These are phyloP conservation scores for Drosophila kohkoa DNA, from an alignment of 1,140 invertebrate species.

Conservation along the genomic window DNA sequence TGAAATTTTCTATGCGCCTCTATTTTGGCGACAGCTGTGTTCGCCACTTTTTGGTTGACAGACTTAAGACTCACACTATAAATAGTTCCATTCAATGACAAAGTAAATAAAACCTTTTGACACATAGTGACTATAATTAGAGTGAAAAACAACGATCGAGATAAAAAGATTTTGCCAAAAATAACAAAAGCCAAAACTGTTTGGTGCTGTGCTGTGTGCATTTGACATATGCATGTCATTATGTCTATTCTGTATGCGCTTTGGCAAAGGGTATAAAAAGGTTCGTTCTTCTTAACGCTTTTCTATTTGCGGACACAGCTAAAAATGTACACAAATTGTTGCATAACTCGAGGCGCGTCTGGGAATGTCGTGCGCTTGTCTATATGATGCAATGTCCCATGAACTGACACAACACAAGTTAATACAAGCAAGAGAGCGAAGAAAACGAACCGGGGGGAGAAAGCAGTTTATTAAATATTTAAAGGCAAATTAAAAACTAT, in stretches of 20 bases:
- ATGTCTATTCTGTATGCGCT: constrained; percentile 3
- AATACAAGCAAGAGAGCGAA: neutral
- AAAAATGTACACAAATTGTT: constrained; percentile 71
- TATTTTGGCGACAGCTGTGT: constrained; percentile 28
- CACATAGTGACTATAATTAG: constrained; percentile 50
- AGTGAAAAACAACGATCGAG: constrained; percentile 27
- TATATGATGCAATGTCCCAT: constrained; percentile 72
- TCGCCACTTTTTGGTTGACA: neutral
- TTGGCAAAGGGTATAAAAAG: constrained; percentile 63
- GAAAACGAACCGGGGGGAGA: neutral
- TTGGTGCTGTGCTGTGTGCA: constrained; percentile 30
- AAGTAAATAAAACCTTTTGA: constrained; percentile 66
- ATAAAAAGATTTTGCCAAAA: constrained; percentile 59
- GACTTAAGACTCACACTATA: constrained; percentile 48
- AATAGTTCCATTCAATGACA: constrained; percentile 57
- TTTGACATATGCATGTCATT: constrained; percentile 80
- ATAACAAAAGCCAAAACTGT: constrained; percentile 51
- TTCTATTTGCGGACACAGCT: constrained; percentile 53
- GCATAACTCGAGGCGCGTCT: constrained; percentile 78
- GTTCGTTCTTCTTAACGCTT: constrained; percentile 34
- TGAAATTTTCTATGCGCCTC: constrained; percentile 10
- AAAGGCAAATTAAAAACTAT: constrained; percentile 31
- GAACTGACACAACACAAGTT: constrained; percentile 41
- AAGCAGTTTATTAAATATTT: constrained; percentile 25
- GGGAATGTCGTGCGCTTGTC: constrained; percentile 67